phyloP scores from a whole-genome alignment of 2,113 vertebrate genomes.

The Scolopax mira region DNA sequence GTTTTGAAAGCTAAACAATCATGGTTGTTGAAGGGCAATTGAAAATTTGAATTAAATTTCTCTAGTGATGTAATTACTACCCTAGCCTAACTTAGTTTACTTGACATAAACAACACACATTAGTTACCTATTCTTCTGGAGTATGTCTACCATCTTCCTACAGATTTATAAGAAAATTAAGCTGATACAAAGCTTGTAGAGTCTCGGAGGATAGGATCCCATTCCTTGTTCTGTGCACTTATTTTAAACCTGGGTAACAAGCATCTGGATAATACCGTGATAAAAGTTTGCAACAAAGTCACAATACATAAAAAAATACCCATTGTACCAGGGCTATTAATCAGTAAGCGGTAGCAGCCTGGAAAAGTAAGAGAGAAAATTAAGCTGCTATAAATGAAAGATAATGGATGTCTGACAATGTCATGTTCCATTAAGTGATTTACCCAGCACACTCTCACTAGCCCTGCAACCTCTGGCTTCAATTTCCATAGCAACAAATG shows the following conservation, averaged over 20 bases:
- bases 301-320: background rate
- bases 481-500: conserved; percentile 62
- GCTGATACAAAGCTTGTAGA: background rate
- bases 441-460: background rate
- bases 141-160: background rate
- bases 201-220: background rate
- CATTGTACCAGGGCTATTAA: background rate
- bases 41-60: background rate
- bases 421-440: conserved; percentile 42
- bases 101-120: background rate
- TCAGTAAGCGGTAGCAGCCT: background rate
- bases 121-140: background rate
- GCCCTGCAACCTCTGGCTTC: background rate
- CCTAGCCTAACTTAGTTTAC: background rate
- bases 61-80: background rate
- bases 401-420: conserved; percentile 36
- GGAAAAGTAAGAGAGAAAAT: conserved; percentile 35
- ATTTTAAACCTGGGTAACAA: background rate
- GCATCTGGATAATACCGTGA: background rate
- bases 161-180: background rate
- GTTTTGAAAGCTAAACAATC: background rate
- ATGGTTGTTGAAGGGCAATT: background rate
- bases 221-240: background rate
- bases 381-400: conserved; percentile 33
- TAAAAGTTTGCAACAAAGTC: background rate